Percentiles rank a stretch among this genome's conserved stretches.
Evolutionary conservation across 2,888 invertebrate species (phyloP).

Genomic region (Hermaeophaga mercurialis): DNA sequence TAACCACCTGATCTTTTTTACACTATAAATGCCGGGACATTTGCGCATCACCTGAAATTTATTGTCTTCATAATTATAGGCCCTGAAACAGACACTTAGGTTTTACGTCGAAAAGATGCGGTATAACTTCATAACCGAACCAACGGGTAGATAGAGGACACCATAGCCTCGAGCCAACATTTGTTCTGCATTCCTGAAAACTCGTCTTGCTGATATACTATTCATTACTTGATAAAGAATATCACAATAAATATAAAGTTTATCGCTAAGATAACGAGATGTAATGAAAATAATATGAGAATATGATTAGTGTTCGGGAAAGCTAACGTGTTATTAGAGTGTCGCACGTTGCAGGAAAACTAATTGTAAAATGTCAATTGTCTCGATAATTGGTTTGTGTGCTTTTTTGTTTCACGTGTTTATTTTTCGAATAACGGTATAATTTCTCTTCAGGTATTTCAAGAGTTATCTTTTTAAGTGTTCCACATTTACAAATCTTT

Average conservation of each 20-base stretch:
- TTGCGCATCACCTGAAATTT: slow-evolving; percentile 18
- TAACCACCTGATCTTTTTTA: background rate
- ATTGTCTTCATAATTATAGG: slow-evolving; percentile 23
- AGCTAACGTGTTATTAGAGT: slow-evolving; percentile 9
- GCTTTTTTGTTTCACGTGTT: slow-evolving; percentile 5
- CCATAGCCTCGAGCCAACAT: slow-evolving; percentile 22
- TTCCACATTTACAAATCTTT: too few relatives aligned
- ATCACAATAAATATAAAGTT: slow-evolving; percentile 23
- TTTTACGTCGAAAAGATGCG: slow-evolving; percentile 12
- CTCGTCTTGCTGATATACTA: slow-evolving; percentile 29
- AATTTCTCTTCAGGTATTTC: background rate
- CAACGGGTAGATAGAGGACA: slow-evolving; percentile 30
- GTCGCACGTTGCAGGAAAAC: background rate
- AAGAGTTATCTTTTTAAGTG: background rate
- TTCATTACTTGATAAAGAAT: slow-evolving; percentile 25
- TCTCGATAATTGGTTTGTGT: background rate
- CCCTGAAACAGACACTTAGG: slow-evolving; percentile 15
- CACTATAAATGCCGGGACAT: slow-evolving; percentile 4
- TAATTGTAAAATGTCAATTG: slow-evolving; percentile 10
- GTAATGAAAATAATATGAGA: slow-evolving; percentile 9
- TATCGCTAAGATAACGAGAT: slow-evolving; percentile 8
- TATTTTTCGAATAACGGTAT: slow-evolving; percentile 11
- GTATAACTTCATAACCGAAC: slow-evolving; percentile 19
- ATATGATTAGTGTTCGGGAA: slow-evolving; percentile 5
- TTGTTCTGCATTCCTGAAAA: slow-evolving; percentile 34